phyloP scores from a whole-genome alignment of 2,888 invertebrate genomes.

The Scrobipalpa costella region DNA sequence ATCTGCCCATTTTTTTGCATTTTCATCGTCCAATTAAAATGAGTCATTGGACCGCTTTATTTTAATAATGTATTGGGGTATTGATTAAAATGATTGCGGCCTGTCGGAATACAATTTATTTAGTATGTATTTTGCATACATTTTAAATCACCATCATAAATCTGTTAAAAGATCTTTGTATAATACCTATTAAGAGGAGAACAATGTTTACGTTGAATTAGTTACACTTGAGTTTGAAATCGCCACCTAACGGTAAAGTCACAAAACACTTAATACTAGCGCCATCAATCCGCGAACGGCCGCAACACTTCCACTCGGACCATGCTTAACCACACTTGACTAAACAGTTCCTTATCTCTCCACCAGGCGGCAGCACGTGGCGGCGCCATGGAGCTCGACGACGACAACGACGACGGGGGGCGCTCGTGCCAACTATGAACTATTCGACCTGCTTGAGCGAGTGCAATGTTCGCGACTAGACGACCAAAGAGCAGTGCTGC shows the following conservation, averaged over 20 bases:
- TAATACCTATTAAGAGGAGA: too few relatives aligned
- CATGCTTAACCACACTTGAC: constrained; percentile 9
- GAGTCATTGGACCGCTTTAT: constrained; percentile 7
- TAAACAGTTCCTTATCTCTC: constrained; percentile 44
- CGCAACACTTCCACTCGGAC: not conserved
- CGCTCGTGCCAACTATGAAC: constrained; percentile 85
- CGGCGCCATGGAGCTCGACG: constrained; percentile 79
- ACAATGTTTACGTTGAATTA: too few relatives aligned
- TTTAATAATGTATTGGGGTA: constrained; percentile 15
- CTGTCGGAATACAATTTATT: not conserved
- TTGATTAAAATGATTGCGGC: not conserved
- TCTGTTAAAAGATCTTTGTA: too few relatives aligned
- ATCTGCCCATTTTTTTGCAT: not conserved
- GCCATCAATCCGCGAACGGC: constrained; percentile 17
- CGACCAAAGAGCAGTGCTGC: constrained; percentile 98
- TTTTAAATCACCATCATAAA: not conserved
- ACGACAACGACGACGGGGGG: constrained; percentile 74
- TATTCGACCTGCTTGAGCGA: constrained; percentile 96
- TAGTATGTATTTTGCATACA: not conserved
- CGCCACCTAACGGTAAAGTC: too few relatives aligned
- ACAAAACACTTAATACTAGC: not conserved
- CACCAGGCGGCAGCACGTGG: constrained; percentile 85
- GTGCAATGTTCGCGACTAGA: constrained; percentile 97
- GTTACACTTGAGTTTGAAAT: too few relatives aligned
- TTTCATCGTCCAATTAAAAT: constrained; percentile 15